Evolutionary conservation across 2,888 invertebrate species (phyloP), one percentile per base, ranked within the genome.

Genomic region (Calameuta idolon): DNA sequence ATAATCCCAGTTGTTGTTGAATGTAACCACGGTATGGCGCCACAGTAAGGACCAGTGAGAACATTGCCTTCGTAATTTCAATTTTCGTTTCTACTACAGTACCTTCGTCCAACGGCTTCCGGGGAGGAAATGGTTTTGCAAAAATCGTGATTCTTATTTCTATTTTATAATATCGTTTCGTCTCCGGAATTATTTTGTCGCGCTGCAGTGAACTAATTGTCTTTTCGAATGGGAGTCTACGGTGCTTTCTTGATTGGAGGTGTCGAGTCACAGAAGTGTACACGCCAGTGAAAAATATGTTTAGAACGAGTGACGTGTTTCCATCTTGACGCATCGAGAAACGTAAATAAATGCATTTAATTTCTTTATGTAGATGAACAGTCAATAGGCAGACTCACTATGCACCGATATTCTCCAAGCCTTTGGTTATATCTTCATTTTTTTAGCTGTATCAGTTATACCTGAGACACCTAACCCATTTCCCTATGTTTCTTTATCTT

Each of bases 241-340:
- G 31, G 35, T 74, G 74, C 68, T 55, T 30, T 73, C 33, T 73
- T 34, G 33, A 4, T 31, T 9, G n/a, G 4, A 3, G 55, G 30
- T 31, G 12, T 71, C 40, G 40, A 40, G 40, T 69, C 30, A 55
- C 74, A 78, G 73, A 75, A 76, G 77, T 80, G 78, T 79, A 74
- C 78, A 37, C 73, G 79, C 75, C 77, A 78, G 76, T 77, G 80
- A 80, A 81, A 88, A 89, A 84, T 87, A 90, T 90, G 90, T 84
- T 85, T 83, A 83, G 81, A 76, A 83, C 82, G 79, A 85, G 86
- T 89, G 88, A 90, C 89, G 88, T 88, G 85, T 90, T 89, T 83
- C 86, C 87, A 85, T 89, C 89, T 87, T 89, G 90, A 89, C 89
- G 86, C 82, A 82, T 86, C 78, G 79, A 79, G 79, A 76, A 83